Evolutionary conservation across 2,113 vertebrate genomes (phyloP), one percentile per base, ranked within the genome.

Genomic region (Trochalopteron elliotii): DNA sequence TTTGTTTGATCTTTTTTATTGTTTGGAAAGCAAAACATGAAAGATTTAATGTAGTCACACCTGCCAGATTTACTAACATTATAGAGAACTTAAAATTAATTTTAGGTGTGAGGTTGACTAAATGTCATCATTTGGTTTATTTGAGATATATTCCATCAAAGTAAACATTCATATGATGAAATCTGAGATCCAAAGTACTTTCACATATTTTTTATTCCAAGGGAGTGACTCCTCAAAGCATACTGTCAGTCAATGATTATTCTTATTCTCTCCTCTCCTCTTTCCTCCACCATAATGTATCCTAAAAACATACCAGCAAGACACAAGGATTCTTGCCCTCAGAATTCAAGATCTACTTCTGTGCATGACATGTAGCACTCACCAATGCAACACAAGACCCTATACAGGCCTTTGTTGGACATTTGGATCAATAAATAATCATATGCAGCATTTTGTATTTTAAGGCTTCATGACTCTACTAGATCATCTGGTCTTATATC

Each of bases 231-330:
- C 12, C 42, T 91, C 33, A 78, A 70, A 70, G 12, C 20, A 42
- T 25, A 63, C 1, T 5, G 7, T 6, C 25, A 64, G 24, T 70
- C 11, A 78, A 56, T 6, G 15, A 52, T 20, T 70, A 30, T 70
- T 74, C 15, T 61, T 70, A 30, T 57, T 57, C 7, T 30, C n/a
- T 44, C 17, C 42, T 40, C 15, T 83, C 11, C 15, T n/a, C 12
- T 63, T 65, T 67, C 33, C 3, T 79, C 19, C 2, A 4, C 9
- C 28, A 24, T 20, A 57, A 49, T 1, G 0, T 28, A 5, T 4
- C 56, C 70, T n/a, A 42, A 45, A 19, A 86, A 47, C 23, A 14
- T 16, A 33, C 3, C 18, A 42, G 30, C 23, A 71, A 45, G 27
- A 63, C 4, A 7, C 47, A 82, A 49, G 15, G 5, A 45, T 28